Percentiles rank a stretch among this genome's conserved stretches.
phyloP scores from a whole-genome alignment of 2,888 invertebrate species.

The Thumatha senex region DNA sequence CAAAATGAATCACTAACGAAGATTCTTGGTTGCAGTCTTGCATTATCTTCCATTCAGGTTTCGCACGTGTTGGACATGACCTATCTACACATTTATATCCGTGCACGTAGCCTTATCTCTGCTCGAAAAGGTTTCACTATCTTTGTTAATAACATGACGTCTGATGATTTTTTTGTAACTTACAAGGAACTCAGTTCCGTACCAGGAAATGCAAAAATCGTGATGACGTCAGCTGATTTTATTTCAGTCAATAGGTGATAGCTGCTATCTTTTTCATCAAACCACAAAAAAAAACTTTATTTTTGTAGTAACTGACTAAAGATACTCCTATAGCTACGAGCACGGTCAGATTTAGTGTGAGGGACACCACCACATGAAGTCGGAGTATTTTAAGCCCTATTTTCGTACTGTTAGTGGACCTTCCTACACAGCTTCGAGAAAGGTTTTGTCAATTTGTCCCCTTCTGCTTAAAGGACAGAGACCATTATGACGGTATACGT shows the following conservation, averaged over 20 bases:
- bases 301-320: no score
- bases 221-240: not conserved
- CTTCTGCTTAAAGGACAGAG: no score
- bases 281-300: no score
- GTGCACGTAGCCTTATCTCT: conserved; percentile 11
- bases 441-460: no score
- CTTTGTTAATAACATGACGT: conserved; percentile 8
- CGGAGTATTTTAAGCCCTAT: no score
- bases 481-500: no score
- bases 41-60: conserved; percentile 12
- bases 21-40: conserved; percentile 16
- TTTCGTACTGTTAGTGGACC: no score
- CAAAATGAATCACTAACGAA: conserved; percentile 24
- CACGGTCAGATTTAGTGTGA: not conserved
- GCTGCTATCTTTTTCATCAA: not conserved
- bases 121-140: conserved; percentile 19
- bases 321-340: no score
- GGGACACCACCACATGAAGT: no score
- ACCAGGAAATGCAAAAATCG: no score
- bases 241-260: not conserved
- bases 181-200: not conserved
- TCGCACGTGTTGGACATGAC: conserved; percentile 10
- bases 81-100: conserved; percentile 17
- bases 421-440: no score
- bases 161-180: not conserved